Evolutionary conservation across 2,113 vertebrate genomes (phyloP).

Genomic region (Oceanodroma tethys): DNA sequence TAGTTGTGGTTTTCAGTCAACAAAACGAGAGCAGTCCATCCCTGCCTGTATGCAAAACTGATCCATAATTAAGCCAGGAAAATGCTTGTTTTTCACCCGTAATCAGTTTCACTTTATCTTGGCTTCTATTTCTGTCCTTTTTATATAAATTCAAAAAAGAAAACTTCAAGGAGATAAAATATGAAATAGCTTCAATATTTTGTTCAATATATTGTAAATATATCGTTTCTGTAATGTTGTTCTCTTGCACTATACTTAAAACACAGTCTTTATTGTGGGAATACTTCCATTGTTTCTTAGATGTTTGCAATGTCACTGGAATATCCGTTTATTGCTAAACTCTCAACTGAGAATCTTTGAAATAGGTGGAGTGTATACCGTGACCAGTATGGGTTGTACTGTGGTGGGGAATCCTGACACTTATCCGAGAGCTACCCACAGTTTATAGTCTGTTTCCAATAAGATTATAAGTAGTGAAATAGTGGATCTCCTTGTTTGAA

Average conservation of each 20-base stretch:
- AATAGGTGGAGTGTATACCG: neutral
- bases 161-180: neutral
- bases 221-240: neutral
- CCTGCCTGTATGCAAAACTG: neutral
- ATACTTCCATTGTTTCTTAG: neutral
- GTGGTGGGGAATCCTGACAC: neutral
- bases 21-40: neutral
- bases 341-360: neutral
- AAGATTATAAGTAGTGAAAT: neutral
- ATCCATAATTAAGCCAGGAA: neutral
- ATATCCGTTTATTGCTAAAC: neutral
- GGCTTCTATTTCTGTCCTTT: neutral
- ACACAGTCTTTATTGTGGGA: neutral
- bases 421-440: neutral
- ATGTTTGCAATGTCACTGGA: neutral
- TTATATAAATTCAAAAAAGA: neutral
- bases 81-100: neutral
- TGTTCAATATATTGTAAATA: neutral
- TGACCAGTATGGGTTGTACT: neutral
- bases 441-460: neutral
- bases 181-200: neutral
- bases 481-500: neutral
- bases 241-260: neutral
- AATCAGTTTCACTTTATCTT: neutral
- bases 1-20: neutral